These are phyloP conservation scores for Ciconia nigra DNA, from an alignment of 2,797 vertebrate genomes.

Conservation along the genomic window DNA sequence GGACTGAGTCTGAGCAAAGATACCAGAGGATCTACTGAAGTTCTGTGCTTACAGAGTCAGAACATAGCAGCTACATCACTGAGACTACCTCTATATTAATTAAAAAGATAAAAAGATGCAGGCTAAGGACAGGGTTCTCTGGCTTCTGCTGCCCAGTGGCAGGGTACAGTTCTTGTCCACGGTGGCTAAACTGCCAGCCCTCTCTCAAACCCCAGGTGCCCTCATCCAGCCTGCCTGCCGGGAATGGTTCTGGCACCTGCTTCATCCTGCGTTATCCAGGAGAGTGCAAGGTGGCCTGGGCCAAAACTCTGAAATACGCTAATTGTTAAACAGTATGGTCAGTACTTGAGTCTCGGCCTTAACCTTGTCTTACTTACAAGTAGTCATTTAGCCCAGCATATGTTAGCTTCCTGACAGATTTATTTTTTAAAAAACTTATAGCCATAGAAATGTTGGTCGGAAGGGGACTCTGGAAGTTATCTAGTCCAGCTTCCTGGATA, in stretches of 20 bases:
- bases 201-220: neutral
- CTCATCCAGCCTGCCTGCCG: neutral
- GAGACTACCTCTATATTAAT: neutral
- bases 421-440: neutral
- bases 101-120: neutral
- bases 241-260: neutral
- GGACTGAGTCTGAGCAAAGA: neutral
- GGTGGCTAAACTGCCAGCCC: neutral
- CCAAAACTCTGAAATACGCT: slow-evolving; percentile 24
- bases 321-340: slow-evolving; percentile 4
- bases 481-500: neutral
- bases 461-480: neutral
- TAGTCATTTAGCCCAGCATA: neutral
- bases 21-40: neutral
- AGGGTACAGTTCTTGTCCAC: neutral
- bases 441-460: neutral
- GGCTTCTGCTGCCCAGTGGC: neutral
- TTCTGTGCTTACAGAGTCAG: neutral
- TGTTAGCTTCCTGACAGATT: neutral
- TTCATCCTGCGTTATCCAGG: neutral
- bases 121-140: neutral
- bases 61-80: neutral
- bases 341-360: neutral
- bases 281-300: neutral
- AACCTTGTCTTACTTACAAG: neutral